Evolutionary conservation across 1,140 invertebrate genomes (phyloP).

Genomic region (Cydia pomonella): DNA sequence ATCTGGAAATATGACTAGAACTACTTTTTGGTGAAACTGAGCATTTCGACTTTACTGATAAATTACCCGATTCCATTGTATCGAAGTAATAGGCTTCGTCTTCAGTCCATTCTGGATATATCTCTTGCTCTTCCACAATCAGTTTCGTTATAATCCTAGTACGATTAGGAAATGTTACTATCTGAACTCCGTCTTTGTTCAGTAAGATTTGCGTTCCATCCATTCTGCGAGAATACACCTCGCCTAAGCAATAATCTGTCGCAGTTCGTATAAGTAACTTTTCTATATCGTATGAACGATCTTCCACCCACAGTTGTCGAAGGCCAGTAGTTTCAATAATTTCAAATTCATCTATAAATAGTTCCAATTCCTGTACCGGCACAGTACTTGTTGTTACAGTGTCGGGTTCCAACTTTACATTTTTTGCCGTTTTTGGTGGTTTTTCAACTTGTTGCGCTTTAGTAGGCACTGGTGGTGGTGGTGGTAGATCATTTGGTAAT

Average conservation of each 20-base stretch:
- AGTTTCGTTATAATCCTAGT: constrained; percentile 77
- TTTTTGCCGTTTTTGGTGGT: constrained; percentile 57
- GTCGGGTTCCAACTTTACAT: constrained; percentile 44
- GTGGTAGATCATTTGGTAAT: constrained; percentile 9
- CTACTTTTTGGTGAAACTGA: constrained; percentile 56
- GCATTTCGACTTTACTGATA: constrained; percentile 47
- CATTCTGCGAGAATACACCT: constrained; percentile 79
- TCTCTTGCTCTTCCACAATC: constrained; percentile 69
- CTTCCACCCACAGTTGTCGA: constrained; percentile 58
- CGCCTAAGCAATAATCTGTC: constrained; percentile 78
- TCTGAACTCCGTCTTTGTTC: constrained; percentile 76
- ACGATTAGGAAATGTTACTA: constrained; percentile 75
- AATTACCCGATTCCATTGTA: constrained; percentile 44
- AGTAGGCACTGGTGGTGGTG: constrained; percentile 54
- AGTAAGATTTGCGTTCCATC: constrained; percentile 80
- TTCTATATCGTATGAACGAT: constrained; percentile 59
- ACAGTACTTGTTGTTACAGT: constrained; percentile 30
- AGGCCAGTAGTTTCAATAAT: constrained; percentile 59
- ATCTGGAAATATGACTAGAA: constrained; percentile 9
- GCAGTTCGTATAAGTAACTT: constrained; percentile 76
- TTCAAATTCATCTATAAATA: constrained; percentile 68
- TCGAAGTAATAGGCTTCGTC: constrained; percentile 60
- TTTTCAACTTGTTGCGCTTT: constrained; percentile 48
- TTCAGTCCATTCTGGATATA: constrained; percentile 68
- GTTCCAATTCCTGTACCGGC: constrained; percentile 45